Percentiles rank a stretch among this genome's conserved stretches.
These are phyloP conservation scores for Elgaria multicarinata DNA, from an alignment of 2,113 vertebrate genomes.

Conservation along the genomic window DNA sequence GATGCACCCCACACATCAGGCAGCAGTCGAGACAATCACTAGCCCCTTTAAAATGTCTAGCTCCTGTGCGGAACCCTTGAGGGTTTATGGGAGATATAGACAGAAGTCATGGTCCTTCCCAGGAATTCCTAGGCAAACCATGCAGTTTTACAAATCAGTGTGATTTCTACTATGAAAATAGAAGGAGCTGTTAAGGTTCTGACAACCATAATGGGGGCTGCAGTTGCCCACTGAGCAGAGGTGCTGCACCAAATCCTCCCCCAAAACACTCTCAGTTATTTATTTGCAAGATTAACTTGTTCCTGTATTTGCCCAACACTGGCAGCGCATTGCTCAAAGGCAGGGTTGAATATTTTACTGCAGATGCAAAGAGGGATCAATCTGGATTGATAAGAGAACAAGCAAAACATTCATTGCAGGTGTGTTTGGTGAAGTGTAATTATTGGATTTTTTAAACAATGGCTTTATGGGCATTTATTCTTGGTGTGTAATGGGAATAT, in stretches of 20 bases:
- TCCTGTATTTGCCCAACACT: not conserved
- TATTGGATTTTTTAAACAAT: not conserved
- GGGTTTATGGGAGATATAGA: not conserved
- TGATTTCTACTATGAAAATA: not conserved
- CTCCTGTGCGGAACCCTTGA: not conserved
- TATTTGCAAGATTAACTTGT: not conserved
- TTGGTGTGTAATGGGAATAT: slow-evolving; percentile 7
- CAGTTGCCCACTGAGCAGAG: not conserved
- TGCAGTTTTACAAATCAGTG: not conserved
- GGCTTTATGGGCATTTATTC: not conserved
- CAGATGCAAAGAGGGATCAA: not conserved
- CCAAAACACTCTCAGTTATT: not conserved
- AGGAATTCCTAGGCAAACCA: not conserved
- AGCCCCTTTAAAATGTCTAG: not conserved
- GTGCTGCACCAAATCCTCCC: not conserved
- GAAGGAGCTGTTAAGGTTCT: not conserved
- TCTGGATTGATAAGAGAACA: not conserved
- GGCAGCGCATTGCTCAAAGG: not conserved
- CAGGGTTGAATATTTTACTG: not conserved
- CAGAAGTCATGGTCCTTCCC: not conserved
- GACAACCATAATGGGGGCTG: not conserved
- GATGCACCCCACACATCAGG: not conserved
- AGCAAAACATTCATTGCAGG: not conserved
- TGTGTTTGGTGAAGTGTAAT: not conserved
- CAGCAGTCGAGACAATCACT: not conserved